Evolutionary conservation across 2,888 invertebrate genomes (phyloP), one percentile per base, ranked within the genome.

Genomic region (Nemurella pictetii): DNA sequence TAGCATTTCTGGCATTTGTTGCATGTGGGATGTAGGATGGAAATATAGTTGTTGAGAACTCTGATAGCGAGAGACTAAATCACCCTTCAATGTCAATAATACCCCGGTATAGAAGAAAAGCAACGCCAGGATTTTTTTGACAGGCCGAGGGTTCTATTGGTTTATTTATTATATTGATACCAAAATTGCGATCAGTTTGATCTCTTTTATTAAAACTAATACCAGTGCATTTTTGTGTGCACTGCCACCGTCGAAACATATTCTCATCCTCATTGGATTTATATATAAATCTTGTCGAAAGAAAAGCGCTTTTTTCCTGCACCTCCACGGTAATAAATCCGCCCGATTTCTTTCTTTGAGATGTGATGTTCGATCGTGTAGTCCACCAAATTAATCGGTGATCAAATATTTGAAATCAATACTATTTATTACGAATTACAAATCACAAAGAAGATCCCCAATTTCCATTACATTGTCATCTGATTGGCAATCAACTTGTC

Each of bases 161-260:
- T 29, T 80, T 30, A 80, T 80, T 80, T 29, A 80, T 26, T 29
- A n/a, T 30, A 29, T 80, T 30, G n/a, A 80, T 29, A 29, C 30
- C 30, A 29, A n/a, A 29, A 26, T 30, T 30, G n/a, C 26, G 29
- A 80, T 80, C 29, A 80, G 28, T 28, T 80, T 25, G 12, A 55
- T 12, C 55, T 55, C 9, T 55, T 55, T 55, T 55, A 55, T 55
- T 55, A 55, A 55, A 7, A 55, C 15, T 55, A 20, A 55, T 55
- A 55, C 1, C 55, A 55, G 20, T 55, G 55, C 55, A 55, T 55
- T 55, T 15, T 55, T 55, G 5, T 55, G 55, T 55, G 20, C 55
- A 20, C 55, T 7, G 55, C 55, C 20, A 12, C 55, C 55, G 1
- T 20, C 20, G 20, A 55, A 7, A 2, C 55, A 20, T 12, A 55